These are phyloP conservation scores for Mugil cephalus DNA, from an alignment of 2,113 vertebrate species.

Conservation along the genomic window DNA sequence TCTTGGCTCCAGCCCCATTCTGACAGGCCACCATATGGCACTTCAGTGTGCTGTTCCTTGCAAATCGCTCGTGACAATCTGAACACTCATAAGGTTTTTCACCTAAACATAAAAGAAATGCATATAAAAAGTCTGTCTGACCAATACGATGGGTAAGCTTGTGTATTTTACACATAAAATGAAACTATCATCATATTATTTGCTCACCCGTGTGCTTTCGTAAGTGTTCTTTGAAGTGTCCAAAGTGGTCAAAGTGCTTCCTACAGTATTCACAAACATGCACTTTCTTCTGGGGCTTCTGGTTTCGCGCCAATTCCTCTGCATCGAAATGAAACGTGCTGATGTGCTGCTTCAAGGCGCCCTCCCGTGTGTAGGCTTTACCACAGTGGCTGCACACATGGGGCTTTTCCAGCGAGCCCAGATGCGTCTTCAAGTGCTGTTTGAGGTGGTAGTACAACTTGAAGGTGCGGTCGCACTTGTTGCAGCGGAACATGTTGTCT, in stretches of 20 bases:
- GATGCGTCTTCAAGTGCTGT: conserved; percentile 97
- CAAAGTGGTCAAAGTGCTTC: conserved; percentile 98
- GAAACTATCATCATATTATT: background rate
- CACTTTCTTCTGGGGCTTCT: conserved; percentile 94
- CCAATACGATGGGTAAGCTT: background rate
- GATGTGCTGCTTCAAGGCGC: conserved; percentile 96
- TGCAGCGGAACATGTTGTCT: conserved; percentile 96
- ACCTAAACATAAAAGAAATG: conserved; percentile 81
- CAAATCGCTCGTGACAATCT: conserved; percentile 97
- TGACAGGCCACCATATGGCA: conserved; percentile 97
- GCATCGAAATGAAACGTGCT: conserved; percentile 92
- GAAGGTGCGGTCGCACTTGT: conserved; percentile 95
- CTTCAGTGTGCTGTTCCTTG: conserved; percentile 97
- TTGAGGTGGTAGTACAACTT: conserved; percentile 99
- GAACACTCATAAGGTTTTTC: conserved; percentile 99
- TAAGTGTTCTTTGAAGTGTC: conserved; percentile 98
- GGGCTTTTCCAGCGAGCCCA: conserved; percentile 84
- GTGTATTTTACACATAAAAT: too few species aligned
- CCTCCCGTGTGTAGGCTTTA: conserved; percentile 96
- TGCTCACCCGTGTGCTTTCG: conserved; percentile 93
- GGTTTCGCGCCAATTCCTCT: conserved; percentile 89
- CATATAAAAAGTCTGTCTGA: background rate
- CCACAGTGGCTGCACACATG: conserved; percentile 94
- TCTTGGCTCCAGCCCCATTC: conserved; percentile 96
- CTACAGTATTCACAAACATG: conserved; percentile 97